Base-by-base conservation (phyloP, 2,113 vertebrate genomes). In the Globicephala melas region DNA sequence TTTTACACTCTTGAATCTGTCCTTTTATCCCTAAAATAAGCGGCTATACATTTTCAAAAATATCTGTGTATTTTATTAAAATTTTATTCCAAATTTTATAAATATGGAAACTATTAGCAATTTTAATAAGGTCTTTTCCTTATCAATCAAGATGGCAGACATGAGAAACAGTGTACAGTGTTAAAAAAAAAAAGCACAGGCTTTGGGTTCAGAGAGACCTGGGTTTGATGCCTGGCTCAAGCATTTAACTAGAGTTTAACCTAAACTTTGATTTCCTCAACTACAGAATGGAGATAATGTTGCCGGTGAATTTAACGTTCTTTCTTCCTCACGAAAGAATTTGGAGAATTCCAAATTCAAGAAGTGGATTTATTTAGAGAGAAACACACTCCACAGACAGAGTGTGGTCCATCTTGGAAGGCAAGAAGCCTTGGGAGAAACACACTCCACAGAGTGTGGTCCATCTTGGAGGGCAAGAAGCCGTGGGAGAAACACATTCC, bases 51-150 rank as follows among this genome's bases (percentile, higher is more conserved):
- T 70, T 90, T 79, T 91, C 91, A 92, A 90, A 96, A 88, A 28
- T 58, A 89, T 5, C 26, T 79, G 18, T 31, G 70, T 9, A 41
- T 77, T 84, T 94, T 92, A 12, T 87, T 73, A 89, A 79, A 80
- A 44, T 68, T 47, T 11, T 91, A 88, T 36, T 65, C 0, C 44
- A 95, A 68, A 63, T 74, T 90, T 93, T 76, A 36, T 31, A 90
- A 87, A 73, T 65, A 14, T 53, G 8, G 47, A 58, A 71, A 85
- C 23, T 31, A 47, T 53, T 18, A 53, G n/a, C n/a, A 80, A 83
- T 73, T 97, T 96, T 73, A 91, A 65, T 53, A 83, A 65, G 31
- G 8, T 36, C 21, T 96, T 95, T 47, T 73, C 68, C 58, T 83
- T 91, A 38, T 83, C 60, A 60, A 65, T 53, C 23, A 92, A 53